These are phyloP conservation scores for Pandemis heparana DNA, from an alignment of 2,888 invertebrate genomes.

Conservation along the genomic window DNA sequence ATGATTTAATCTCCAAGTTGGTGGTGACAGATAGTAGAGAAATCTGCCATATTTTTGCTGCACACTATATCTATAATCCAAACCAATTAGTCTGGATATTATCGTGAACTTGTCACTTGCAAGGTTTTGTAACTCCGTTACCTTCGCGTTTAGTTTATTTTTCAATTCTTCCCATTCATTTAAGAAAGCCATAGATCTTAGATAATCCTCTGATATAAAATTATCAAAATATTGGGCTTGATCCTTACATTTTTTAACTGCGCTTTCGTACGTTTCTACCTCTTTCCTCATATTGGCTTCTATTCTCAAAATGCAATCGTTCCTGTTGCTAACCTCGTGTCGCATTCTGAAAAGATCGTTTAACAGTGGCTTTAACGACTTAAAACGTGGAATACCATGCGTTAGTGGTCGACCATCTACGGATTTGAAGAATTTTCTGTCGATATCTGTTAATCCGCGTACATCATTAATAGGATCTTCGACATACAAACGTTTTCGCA, in stretches of 20 bases:
- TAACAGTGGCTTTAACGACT: constrained; percentile 60
- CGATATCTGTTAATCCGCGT: constrained; percentile 60
- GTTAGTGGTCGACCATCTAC: constrained; percentile 56
- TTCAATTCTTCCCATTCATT: constrained; percentile 79
- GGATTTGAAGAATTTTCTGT: constrained; percentile 61
- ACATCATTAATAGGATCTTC: constrained; percentile 58
- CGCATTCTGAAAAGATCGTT: constrained; percentile 57
- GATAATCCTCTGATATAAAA: constrained; percentile 87
- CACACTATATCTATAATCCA: constrained; percentile 87
- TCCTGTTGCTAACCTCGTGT: constrained; percentile 72
- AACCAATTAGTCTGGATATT: constrained; percentile 81
- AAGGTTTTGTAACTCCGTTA: constrained; percentile 73
- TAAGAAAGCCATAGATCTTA: constrained; percentile 85
- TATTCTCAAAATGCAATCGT: constrained; percentile 81
- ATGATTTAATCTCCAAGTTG: constrained; percentile 84
- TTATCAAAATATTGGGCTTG: constrained; percentile 86
- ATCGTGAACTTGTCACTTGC: constrained; percentile 69
- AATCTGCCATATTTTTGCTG: constrained; percentile 89
- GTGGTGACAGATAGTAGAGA: constrained; percentile 88
- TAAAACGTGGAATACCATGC: constrained; percentile 59
- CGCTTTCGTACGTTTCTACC: constrained; percentile 75
- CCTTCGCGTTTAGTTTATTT: constrained; percentile 70
- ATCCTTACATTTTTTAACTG: constrained; percentile 74
- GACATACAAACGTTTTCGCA: constrained; percentile 57
- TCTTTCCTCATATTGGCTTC: constrained; percentile 84